These are phyloP conservation scores for Lepidocyrtinus sp. DNA, from an alignment of 2,888 invertebrate genomes.

Conservation along the genomic window DNA sequence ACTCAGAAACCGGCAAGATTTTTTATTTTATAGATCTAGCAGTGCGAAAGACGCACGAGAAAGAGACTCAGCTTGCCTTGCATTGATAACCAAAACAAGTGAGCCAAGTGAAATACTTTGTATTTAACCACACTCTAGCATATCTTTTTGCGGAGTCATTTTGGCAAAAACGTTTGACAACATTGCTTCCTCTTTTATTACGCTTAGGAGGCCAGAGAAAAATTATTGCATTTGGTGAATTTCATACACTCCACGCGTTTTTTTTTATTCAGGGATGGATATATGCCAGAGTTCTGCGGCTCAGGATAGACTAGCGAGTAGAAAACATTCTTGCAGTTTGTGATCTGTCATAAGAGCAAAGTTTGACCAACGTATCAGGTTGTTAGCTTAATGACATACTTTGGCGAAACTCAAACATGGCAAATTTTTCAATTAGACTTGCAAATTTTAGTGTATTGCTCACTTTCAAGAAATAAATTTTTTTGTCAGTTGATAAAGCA, in stretches of 20 bases:
- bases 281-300: too few species aligned
- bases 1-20: too few species aligned
- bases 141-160: too few species aligned
- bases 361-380: neutral
- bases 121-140: constrained; percentile 1
- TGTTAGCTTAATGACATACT: neutral
- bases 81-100: too few species aligned
- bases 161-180: constrained; percentile 16
- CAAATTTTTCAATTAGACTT: too few species aligned
- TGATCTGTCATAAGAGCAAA: neutral
- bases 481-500: neutral
- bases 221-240: constrained; percentile 2
- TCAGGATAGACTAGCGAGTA: too few species aligned
- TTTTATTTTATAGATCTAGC: too few species aligned
- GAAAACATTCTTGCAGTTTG: constrained; percentile 8
- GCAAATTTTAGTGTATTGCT: too few species aligned
- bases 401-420: too few species aligned
- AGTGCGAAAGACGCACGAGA: too few species aligned
- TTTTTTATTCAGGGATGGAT: neutral
- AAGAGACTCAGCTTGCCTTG: too few species aligned
- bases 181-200: neutral
- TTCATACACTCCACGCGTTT: neutral
- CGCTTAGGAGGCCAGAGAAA: neutral
- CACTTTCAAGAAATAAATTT: neutral
- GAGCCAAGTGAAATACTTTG: too few species aligned